Base-by-base conservation (phyloP, 2,113 vertebrate genomes). In the Hippocampus zosterae region DNA sequence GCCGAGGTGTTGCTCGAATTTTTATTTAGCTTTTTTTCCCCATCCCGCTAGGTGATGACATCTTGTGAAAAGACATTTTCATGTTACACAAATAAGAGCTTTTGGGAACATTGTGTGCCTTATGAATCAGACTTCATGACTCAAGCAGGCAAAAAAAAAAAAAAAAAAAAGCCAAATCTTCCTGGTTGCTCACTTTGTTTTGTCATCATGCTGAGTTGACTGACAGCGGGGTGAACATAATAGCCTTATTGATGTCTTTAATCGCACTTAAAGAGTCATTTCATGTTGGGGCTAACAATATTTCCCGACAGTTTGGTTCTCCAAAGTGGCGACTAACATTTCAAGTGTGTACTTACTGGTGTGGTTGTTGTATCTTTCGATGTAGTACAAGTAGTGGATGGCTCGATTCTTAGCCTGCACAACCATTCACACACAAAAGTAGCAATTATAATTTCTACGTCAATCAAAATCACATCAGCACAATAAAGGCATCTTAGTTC, bases 371-470 rank as follows among this genome's bases (percentile, higher is more conserved):
- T 93, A 96, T 57, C 91, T 78, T 4, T 98, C 96, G 62, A 97
- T 91, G 11, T 92, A 96, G 71, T 94, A 91, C 67, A 99, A 83
- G 86, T 91, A 93, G 60, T 88, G 92, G 69, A 95, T 74, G 0
- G 97, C 97, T 93, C 89, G 89, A 89, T 98, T 98, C 89, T 98
- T 98, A 55, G 97, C 97, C 97, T 99, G 81, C 12, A 59, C 2
- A 13, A 40, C 23, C 27, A 41, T 13, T 68, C 46, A 53, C 4
- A 65, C 15, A 67, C 33, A 80, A n/a, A 3, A 27, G 25, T 12
- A 23, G 21, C n/a, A 52, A 37, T 53, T 50, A 19, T 3, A 19
- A 52, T 53, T 19, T n/a, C n/a, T 44, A 23, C 16, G 59, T 41
- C 61, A 63, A 63, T 46, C 57, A 18, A 33, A 15, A 33, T 8